A percentile compares a stretch with the other conserved stretches of the same genome.
phyloP scores from a whole-genome alignment of 1,140 invertebrate genomes.

The Lasioglossum baleicum region DNA sequence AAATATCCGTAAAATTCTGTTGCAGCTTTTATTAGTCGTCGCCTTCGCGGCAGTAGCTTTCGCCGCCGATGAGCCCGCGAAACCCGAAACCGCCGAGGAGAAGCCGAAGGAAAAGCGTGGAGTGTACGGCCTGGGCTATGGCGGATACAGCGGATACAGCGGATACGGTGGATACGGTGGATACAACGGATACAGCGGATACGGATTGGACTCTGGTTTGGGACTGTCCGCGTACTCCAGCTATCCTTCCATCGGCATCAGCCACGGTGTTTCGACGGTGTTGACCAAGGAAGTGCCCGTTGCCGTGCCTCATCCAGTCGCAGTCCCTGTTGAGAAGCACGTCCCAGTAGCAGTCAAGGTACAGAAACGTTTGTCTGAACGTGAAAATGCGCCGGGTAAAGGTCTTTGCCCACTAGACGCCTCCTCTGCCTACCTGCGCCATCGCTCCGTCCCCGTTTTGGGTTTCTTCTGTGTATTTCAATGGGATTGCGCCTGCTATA shows the following conservation, averaged over 20 bases:
- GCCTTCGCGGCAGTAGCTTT: slow-evolving; percentile 68
- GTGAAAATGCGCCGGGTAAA: no score
- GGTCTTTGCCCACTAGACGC: no score
- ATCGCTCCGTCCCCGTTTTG: no score
- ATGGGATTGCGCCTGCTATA: no score
- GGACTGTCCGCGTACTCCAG: slow-evolving; percentile 10
- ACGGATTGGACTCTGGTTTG: slow-evolving; percentile 44
- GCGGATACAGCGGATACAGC: slow-evolving; percentile 33
- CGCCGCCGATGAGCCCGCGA: slow-evolving; percentile 56
- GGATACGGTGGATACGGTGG: no score
- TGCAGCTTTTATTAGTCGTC: slow-evolving; percentile 64
- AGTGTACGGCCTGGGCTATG: slow-evolving; percentile 65
- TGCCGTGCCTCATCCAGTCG: slow-evolving; percentile 71
- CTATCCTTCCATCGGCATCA: background rate
- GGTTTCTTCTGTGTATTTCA: no score
- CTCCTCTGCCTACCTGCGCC: no score
- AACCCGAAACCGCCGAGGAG: slow-evolving; percentile 17
- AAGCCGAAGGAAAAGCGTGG: slow-evolving; percentile 74
- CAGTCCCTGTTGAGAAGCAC: slow-evolving; percentile 73
- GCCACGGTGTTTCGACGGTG: slow-evolving; percentile 58
- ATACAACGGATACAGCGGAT: slow-evolving; percentile 8
- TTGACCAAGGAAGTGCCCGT: slow-evolving; percentile 74
- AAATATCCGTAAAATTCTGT: background rate
- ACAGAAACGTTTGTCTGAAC: background rate
- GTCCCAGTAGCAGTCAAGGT: slow-evolving; percentile 74